Evolutionary conservation across 2,888 invertebrate species (phyloP), one percentile per base, ranked within the genome.

Genomic region (Acrobasis consociella): DNA sequence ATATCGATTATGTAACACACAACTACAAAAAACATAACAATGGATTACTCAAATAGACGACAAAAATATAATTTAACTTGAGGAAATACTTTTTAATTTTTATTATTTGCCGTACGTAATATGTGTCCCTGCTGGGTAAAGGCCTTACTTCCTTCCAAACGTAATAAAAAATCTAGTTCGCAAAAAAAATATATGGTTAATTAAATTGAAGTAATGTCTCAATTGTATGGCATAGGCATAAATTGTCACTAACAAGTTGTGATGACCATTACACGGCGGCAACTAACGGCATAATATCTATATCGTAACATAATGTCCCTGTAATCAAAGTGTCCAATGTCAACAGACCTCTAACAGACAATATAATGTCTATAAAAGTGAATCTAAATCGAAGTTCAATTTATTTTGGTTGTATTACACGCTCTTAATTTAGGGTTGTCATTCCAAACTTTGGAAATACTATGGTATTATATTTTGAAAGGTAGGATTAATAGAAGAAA

Each of bases 241-340:
- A 77, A 82, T 80, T 82, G 75, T 73, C 74, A 77, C 76, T 74
- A 79, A 82, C 69, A 5, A 5, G 7, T 31, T 2, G 31, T 31
- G 73, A 72, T 62, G 56, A 58, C 60, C 46, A 22, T 64, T 53
- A 52, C 60, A 62, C 56, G 63, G 65, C 63, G 60, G 46, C 58
- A 64, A 13, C 56, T 13, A 42, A 56, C 56, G 46, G 55, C 56
- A 11, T 42, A n/a, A 55, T 15, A 53, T 55, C 55, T 55, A 55
- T 39, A 55, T 55, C 15, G 17, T 42, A 16, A 10, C 52, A n/a
- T 39, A 56, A 56, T 56, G 56, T 42, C 46, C 39, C 17, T 56
- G 42, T 10, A 46, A 46, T 17, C 42, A 56, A 42, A 46, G 55
- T 42, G 46, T 11, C 60, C 60, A 60, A 15, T 51, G 13, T 51